Percentiles rank a stretch among this genome's conserved stretches.
phyloP scores from a whole-genome alignment of 1,140 invertebrate genomes.

The Anagrus nilaparvatae region DNA sequence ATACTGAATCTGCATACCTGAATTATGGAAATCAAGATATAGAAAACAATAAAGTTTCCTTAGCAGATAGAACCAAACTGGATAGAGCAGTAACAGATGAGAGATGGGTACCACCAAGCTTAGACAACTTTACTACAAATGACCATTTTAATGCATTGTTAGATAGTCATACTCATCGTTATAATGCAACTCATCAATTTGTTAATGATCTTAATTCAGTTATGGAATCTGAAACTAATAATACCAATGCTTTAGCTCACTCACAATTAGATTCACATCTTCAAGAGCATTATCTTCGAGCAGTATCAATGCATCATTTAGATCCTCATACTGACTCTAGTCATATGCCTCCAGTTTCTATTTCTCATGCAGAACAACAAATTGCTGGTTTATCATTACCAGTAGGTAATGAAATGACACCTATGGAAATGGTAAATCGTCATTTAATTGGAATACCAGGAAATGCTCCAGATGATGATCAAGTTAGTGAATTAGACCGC shows the following conservation, averaged over 20 bases:
- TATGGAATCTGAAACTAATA: conserved; percentile 26
- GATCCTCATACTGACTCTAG: conserved; percentile 22
- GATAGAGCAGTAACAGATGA: conserved; percentile 49
- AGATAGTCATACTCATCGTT: conserved; percentile 37
- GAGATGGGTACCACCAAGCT: conserved; percentile 53
- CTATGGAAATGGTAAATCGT: conserved; percentile 36
- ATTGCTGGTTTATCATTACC: conserved; percentile 20
- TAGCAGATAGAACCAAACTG: conserved; percentile 38
- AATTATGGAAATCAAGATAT: conserved; percentile 28
- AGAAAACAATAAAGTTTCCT: conserved; percentile 30
- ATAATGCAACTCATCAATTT: conserved; percentile 27
- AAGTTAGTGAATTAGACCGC: conserved; percentile 31
- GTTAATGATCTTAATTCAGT: conserved; percentile 27
- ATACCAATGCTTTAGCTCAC: conserved; percentile 23
- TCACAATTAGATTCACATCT: conserved; percentile 31
- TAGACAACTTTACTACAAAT: conserved; percentile 34
- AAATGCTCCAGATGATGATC: conserved; percentile 28
- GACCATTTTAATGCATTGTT: conserved; percentile 38
- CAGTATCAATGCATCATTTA: conserved; percentile 18
- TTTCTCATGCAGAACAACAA: conserved; percentile 31
- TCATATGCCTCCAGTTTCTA: conserved; percentile 21
- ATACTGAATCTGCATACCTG: conserved; percentile 24
- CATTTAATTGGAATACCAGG: conserved; percentile 33
- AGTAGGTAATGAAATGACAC: conserved; percentile 30
- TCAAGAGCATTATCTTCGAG: conserved; percentile 28